Base-by-base conservation (phyloP, 2,888 invertebrate genomes). In the Aradus depressus region DNA sequence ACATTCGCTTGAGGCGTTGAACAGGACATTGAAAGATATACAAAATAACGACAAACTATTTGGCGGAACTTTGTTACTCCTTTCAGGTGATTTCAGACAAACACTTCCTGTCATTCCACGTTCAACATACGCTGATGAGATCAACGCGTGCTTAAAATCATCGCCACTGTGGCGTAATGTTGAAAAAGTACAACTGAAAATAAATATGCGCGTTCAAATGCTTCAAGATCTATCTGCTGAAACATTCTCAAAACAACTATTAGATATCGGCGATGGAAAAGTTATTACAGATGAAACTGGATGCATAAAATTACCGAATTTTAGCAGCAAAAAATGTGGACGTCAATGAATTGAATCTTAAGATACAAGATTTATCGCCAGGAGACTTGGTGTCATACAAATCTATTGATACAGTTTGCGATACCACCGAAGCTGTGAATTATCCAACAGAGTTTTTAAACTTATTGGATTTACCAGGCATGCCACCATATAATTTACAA, bases 391-490 rank as follows among this genome's bases (percentile, higher is more conserved):
- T 48, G 6, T 12, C 37, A 38, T 60, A 52, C 49, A 59, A 57
- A 57, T 61, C 58, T 52, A 60, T 62, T 45, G 60, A 62, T 60
- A 60, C 59, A 41, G 52, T 52, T n/a, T 31, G 49, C 44, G 48
- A 57, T 37, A 37, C 48, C 43, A 52, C 51, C 18, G 53, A 58
- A 58, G 60, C 58, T 12, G 49, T 49, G 14, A 49, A 42, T 42
- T 49, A 19, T 49, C 60, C 63, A 59, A 57, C 50, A 50, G 62
- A 63, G 60, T 61, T 63, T 62, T 63, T 63, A 56, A 64, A 64
- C 57, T 63, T 60, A 31, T 59, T 64, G 55, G 61, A 63, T 57
- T 44, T 62, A 48, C 51, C 54, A 42, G 48, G 51, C 44, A 52
- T 58, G 47, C 58, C 52, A 52, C 50, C 41, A 23, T 53, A 60